These are phyloP conservation scores for Corythornis cristatus DNA, from an alignment of 2,113 vertebrate genomes.

Conservation along the genomic window DNA sequence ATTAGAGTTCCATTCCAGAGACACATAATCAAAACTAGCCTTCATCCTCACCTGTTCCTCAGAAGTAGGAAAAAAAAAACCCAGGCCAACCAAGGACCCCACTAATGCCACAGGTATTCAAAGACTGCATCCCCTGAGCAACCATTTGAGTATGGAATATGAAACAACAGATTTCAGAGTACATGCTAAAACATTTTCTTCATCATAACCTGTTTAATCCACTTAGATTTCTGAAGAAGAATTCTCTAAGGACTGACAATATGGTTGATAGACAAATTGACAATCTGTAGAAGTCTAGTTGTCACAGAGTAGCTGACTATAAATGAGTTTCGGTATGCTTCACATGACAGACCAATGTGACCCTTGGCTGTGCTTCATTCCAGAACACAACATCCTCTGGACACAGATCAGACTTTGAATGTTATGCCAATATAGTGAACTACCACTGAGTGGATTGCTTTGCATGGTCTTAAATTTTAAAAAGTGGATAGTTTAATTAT, in stretches of 20 bases:
- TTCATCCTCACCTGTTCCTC: neutral
- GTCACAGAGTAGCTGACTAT: neutral
- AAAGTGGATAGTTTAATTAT: neutral
- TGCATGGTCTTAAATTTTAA: neutral
- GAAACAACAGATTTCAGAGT: neutral
- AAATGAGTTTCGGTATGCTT: neutral
- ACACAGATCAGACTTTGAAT: neutral
- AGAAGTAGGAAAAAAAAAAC: neutral
- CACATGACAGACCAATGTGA: neutral
- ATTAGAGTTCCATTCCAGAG: neutral
- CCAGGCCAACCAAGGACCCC: neutral
- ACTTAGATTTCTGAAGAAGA: neutral
- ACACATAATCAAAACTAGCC: neutral
- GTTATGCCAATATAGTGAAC: neutral
- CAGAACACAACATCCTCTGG: neutral
- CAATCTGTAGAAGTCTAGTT: neutral
- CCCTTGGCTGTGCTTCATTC: neutral
- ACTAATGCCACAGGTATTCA: neutral
- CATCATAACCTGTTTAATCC: neutral
- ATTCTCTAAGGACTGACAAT: neutral
- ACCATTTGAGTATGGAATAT: neutral
- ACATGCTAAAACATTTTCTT: neutral
- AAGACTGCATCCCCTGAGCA: neutral
- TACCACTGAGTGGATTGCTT: neutral
- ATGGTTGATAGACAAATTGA: neutral